A percentile compares a stretch with the other conserved stretches of the same genome.
These are phyloP conservation scores for Blastomussa wellsi DNA, from an alignment of 92 coral and sea anemone species.

Conservation along the genomic window DNA sequence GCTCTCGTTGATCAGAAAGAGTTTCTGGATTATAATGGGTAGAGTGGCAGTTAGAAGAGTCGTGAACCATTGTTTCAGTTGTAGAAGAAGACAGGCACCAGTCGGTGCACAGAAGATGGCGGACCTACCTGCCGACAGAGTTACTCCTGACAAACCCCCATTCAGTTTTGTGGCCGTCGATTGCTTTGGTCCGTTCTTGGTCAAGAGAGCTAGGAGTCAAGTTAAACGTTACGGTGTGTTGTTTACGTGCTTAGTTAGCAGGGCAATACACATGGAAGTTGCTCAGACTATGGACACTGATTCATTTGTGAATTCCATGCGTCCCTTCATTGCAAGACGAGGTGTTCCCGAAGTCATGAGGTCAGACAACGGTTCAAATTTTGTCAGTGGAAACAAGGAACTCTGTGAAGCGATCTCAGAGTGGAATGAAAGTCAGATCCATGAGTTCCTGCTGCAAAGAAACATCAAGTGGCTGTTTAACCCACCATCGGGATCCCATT, in stretches of 20 bases:
- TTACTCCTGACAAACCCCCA: too few species aligned
- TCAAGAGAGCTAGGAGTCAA: not conserved
- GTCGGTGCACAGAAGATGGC: too few species aligned
- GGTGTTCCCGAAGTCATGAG: conserved; percentile 2
- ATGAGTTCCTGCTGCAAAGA: not conserved
- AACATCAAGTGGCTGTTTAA: not conserved
- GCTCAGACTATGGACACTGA: conserved; percentile 3
- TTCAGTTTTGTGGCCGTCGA: too few species aligned
- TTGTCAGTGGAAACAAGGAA: not conserved
- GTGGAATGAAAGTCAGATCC: not conserved
- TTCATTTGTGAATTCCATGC: not conserved
- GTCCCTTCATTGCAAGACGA: not conserved
- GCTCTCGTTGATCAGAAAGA: too few species aligned
- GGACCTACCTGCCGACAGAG: too few species aligned
- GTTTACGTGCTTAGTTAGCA: not conserved
- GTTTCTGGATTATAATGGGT: too few species aligned
- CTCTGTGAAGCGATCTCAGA: not conserved
- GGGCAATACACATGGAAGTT: conserved; percentile 4
- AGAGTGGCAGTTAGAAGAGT: too few species aligned
- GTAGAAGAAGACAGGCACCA: too few species aligned
- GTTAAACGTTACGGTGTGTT: not conserved
- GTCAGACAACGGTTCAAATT: not conserved
- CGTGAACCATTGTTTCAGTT: not conserved
- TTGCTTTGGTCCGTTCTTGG: not conserved
- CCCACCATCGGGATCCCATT: not conserved